Percentiles rank a stretch among this genome's conserved stretches.
Conservation (phyloP, 1,140 invertebrate genomes). For the Aricia agestis region DNA sequence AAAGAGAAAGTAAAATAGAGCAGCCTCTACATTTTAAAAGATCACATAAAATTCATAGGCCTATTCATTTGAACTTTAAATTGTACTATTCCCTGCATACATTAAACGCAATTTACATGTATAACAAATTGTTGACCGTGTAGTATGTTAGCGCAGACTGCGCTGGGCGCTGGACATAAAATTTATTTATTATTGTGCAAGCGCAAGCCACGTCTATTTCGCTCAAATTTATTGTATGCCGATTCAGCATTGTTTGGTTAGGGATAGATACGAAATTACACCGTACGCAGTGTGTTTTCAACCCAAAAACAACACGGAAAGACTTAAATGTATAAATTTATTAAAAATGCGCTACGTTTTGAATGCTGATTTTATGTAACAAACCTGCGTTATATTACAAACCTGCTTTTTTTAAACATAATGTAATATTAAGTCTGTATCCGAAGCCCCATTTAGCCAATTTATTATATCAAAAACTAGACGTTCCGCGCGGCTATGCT, state of each 20-base stretch:
- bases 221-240: conserved; percentile 62
- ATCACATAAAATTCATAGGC: not conserved
- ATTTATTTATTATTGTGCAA: conserved; percentile 62
- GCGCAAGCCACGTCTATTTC: conserved; percentile 58
- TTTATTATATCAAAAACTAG: no score
- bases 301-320: not conserved
- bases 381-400: no score
- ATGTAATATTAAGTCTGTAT: no score
- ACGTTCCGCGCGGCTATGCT: no score
- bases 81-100: not conserved
- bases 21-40: not conserved
- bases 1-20: not conserved
- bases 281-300: not conserved
- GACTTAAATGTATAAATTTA: not conserved
- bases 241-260: conserved; percentile 54
- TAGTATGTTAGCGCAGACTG: conserved; percentile 40
- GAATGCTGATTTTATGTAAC: not conserved
- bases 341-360: not conserved
- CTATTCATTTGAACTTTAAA: not conserved
- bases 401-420: no score
- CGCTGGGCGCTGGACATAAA: conserved; percentile 47
- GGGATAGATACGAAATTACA: conserved; percentile 34
- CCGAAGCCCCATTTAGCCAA: no score
- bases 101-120: conserved; percentile 10
- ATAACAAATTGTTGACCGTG: conserved; percentile 32